Conservation (phyloP, 1,140 invertebrate genomes). For the Pseudomyrmex cubaensis region DNA sequence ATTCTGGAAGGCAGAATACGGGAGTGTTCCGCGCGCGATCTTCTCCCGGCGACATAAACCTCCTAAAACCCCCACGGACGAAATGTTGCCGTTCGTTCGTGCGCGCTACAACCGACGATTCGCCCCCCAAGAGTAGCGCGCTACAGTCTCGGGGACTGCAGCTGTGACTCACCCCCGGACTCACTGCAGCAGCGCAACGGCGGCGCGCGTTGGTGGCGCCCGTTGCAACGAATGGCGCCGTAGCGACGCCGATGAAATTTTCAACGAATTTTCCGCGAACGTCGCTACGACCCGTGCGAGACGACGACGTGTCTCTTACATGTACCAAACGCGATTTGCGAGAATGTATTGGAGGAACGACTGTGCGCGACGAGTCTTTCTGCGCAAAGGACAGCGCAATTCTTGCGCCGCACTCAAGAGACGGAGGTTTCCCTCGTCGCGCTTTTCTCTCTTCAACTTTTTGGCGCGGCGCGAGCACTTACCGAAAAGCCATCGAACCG, state of each 20-base stretch:
- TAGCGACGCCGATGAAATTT: constrained; percentile 65
- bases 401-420: constrained; percentile 39
- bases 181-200: constrained; percentile 46
- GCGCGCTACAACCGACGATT: constrained; percentile 29
- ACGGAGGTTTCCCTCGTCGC: constrained; percentile 2
- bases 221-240: constrained; percentile 65
- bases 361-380: constrained; percentile 1
- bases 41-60: constrained; percentile 65
- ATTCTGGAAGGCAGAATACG: constrained; percentile 57
- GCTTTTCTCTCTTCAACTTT: not conserved
- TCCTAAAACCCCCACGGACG: constrained; percentile 66
- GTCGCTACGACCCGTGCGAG: too few relatives aligned
- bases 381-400: constrained; percentile 26
- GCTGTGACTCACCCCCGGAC: constrained; percentile 63
- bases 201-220: constrained; percentile 24
- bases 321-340: constrained; percentile 37
- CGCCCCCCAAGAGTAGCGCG: constrained; percentile 30
- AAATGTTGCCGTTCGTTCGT: constrained; percentile 61
- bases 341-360: constrained; percentile 35
- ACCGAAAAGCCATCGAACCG: constrained; percentile 1
- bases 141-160: constrained; percentile 57
- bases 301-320: constrained; percentile 39
- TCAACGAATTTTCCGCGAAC: constrained; percentile 68
- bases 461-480: not conserved
- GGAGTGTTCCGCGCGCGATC: constrained; percentile 45